Base-by-base conservation (phyloP, 2,113 vertebrate genomes). In the Polypterus bichir region DNA sequence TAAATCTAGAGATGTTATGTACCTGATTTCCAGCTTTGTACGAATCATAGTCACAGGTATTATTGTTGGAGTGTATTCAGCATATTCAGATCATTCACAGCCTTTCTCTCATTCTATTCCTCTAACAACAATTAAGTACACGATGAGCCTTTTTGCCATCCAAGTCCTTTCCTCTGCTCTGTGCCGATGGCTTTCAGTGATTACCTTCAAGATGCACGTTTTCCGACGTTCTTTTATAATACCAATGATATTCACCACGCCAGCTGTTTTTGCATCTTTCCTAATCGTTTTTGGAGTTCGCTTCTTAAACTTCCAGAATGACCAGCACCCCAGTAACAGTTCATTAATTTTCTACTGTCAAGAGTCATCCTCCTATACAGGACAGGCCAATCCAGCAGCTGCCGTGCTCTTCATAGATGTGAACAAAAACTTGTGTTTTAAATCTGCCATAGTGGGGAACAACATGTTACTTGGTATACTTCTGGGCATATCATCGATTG, bases 141-240 rank as follows among this genome's bases (percentile, higher is more conserved):
- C 27, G 27, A 1, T 9, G 48, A 69, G 74, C 62, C 71, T 71
- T 57, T 57, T 77, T 7, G 72, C 61, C 0, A 64, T 81, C 59
- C 83, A 84, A 71, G 71, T 80, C 47, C 5, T 69, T 48, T 82
- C 79, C 59, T 83, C 83, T 1, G 73, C 67, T 1, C 60, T 85
- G 53, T 86, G 83, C 59, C 75, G 76, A 51, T 81, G 81, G 80
- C 77, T 87, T 66, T 66, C 73, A 0, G 57, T 84, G 7, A 69
- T 64, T 3, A 80, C 80, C 27, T 85, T 81, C 46, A 87, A 87
- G 71, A 86, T 86, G 79, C 82, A 84, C 3, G 73, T 71, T 7
- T 5, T 85, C 60, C 70, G 74, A 0, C 69, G 73, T 0, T 72
- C 81, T 69, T 87, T 86, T 64, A 60, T 79, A 1, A 3, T 79